A percentile compares a stretch with the other conserved stretches of the same genome.
Evolutionary conservation across 1,140 invertebrate species (phyloP).

Genomic region (Phthorimaea operculella): DNA sequence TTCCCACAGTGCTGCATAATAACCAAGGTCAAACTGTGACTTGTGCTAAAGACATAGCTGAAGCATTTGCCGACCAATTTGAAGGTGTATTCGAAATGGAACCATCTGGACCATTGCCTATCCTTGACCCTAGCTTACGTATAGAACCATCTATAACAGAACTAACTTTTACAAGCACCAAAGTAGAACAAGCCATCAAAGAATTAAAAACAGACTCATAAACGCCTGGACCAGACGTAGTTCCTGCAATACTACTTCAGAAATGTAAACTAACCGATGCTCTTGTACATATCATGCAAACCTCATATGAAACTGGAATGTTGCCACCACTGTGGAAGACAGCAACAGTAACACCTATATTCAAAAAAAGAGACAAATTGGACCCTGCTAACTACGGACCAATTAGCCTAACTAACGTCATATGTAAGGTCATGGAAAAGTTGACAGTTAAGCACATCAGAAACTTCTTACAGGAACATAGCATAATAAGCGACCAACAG

Average conservation of each 20-base stretch:
- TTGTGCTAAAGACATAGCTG: neutral
- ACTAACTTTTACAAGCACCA: neutral
- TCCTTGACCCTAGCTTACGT: neutral
- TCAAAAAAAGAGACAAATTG: neutral
- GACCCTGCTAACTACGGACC: neutral
- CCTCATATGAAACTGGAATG: neutral
- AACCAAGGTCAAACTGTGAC: neutral
- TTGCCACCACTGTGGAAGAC: neutral
- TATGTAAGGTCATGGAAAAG: neutral
- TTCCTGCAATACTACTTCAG: neutral
- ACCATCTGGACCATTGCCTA: neutral
- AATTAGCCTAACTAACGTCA: neutral
- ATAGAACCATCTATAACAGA: neutral
- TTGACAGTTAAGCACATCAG: neutral
- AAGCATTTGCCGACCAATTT: neutral
- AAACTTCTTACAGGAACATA: neutral
- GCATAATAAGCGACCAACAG: neutral
- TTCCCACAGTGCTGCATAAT: neutral
- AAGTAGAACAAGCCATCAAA: neutral
- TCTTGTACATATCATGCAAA: neutral
- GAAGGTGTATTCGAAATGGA: neutral
- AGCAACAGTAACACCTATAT: neutral
- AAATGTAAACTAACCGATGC: neutral
- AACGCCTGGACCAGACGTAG: neutral
- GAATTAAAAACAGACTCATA: neutral